phyloP scores from a whole-genome alignment of 2,888 invertebrate genomes.

The Gymnoscelis rufifasciata region DNA sequence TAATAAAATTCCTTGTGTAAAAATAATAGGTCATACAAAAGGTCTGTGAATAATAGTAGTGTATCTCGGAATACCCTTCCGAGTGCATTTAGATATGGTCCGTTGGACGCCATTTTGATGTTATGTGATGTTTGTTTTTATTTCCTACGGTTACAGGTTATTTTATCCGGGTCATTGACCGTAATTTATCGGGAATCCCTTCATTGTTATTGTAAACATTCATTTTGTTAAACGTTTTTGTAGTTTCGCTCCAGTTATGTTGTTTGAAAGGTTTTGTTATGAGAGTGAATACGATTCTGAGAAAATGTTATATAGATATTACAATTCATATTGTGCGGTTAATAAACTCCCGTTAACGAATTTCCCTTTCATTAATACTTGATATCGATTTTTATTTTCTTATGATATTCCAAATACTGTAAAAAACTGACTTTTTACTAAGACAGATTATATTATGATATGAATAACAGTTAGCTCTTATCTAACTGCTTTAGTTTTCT shows the following conservation, averaged over 20 bases:
- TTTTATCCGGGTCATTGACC: slow-evolving; percentile 9
- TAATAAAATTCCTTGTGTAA: neutral
- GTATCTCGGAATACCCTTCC: slow-evolving; percentile 2
- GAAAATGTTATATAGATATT: no score
- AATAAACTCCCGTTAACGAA: no score
- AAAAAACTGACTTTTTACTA: no score
- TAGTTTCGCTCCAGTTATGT: neutral
- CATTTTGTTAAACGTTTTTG: slow-evolving; percentile 2
- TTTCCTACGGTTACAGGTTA: slow-evolving; percentile 9
- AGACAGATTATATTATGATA: no score
- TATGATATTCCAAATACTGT: no score
- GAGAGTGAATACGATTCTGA: no score
- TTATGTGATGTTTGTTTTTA: slow-evolving; percentile 16
- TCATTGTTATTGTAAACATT: slow-evolving; percentile 3
- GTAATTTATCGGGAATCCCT: slow-evolving; percentile 10
- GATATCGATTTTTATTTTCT: no score
- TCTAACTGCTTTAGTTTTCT: no score
- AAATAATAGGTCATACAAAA: neutral
- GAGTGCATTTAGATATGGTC: slow-evolving; percentile 14
- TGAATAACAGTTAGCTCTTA: no score
- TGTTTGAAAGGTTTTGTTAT: neutral
- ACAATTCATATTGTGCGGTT: no score
- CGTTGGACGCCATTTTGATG: slow-evolving; percentile 5
- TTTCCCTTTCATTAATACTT: no score
- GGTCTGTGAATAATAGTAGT: neutral